Evolutionary conservation across 2,888 invertebrate species (phyloP).

Genomic region (Dryocosmus kuriphilus): DNA sequence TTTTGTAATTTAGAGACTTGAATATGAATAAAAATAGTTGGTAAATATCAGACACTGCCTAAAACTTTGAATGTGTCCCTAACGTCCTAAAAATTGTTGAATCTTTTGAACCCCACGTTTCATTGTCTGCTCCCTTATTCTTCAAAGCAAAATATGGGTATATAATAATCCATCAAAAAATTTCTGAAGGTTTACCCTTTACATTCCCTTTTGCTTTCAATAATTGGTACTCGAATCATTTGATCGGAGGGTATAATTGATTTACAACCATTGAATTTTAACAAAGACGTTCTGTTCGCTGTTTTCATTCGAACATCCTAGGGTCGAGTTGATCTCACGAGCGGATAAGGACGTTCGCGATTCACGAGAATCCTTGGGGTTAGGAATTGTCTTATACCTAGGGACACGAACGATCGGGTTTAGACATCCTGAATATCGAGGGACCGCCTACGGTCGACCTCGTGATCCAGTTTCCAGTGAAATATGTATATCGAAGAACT

Average conservation of each 20-base stretch:
- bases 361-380: conserved; percentile 38
- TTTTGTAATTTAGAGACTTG: too few relatives aligned
- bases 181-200: background rate
- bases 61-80: background rate
- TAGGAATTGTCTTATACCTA: conserved; percentile 24
- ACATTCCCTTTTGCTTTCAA: background rate
- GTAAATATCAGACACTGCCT: too few relatives aligned
- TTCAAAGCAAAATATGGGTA: background rate
- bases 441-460: conserved; percentile 46
- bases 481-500: conserved; percentile 21
- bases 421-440: conserved; percentile 45
- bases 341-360: conserved; percentile 34
- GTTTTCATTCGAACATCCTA: conserved; percentile 27
- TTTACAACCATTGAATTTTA: conserved; percentile 31
- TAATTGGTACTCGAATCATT: conserved; percentile 19
- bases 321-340: conserved; percentile 39
- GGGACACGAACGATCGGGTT: conserved; percentile 40
- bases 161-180: background rate
- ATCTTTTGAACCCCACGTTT: background rate
- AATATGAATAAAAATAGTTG: too few relatives aligned
- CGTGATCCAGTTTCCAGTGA: conserved; percentile 49
- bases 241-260: conserved; percentile 18
- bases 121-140: background rate
- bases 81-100: background rate
- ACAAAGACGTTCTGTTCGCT: conserved; percentile 30